phyloP scores from a whole-genome alignment of 2,113 vertebrate genomes.

The Bostrychus sinensis region DNA sequence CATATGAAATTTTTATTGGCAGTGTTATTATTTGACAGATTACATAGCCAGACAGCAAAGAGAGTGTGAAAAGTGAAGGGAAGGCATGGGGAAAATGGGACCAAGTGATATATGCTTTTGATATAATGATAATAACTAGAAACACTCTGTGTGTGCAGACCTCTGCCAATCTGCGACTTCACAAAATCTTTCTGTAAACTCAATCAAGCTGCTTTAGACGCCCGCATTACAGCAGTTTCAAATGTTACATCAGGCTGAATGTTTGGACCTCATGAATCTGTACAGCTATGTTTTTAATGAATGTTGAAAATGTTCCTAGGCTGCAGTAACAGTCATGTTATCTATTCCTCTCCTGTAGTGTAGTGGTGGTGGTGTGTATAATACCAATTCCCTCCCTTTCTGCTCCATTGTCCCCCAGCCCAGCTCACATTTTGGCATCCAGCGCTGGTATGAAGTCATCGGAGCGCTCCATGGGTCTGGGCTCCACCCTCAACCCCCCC shows the following conservation, averaged over 20 bases:
- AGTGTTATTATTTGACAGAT: neutral
- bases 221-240: neutral
- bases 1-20: neutral
- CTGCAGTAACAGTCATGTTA: constrained; percentile 19
- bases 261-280: no score
- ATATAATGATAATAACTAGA: no score
- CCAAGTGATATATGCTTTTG: no score
- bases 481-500: neutral
- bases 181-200: no score
- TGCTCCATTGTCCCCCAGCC: constrained; percentile 32
- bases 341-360: constrained; percentile 24
- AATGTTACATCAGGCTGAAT: neutral
- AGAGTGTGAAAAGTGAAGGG: no score
- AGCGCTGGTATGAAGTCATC: constrained; percentile 63
- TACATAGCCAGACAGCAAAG: no score
- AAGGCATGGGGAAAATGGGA: no score
- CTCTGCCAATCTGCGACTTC: no score
- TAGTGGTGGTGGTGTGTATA: neutral
- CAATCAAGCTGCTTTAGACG: no score
- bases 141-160: no score
- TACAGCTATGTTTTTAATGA: no score
- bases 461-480: no score
- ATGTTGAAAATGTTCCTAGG: neutral
- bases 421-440: constrained; percentile 54
- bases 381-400: constrained; percentile 33